Percentiles rank a stretch among this genome's conserved stretches.
Evolutionary conservation across 2,113 vertebrate species (phyloP).

Genomic region (Urocitellus parryii): DNA sequence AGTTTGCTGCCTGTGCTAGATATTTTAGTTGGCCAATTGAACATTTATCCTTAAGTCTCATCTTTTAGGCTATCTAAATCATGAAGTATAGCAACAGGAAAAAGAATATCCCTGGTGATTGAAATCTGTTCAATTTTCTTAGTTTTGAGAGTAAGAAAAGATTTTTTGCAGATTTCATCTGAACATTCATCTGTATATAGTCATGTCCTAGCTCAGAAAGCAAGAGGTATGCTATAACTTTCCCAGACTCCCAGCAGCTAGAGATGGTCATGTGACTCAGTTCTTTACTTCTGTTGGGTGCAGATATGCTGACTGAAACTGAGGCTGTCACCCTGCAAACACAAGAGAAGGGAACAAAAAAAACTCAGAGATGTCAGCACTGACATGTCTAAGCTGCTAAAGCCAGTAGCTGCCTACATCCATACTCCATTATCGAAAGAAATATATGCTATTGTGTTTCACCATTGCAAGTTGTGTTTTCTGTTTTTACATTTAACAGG

Average conservation of each 20-base stretch:
- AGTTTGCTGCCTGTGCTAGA: background rate
- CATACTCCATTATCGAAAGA: background rate
- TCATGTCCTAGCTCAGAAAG: background rate
- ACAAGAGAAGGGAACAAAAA: background rate
- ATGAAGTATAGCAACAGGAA: background rate
- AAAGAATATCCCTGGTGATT: background rate
- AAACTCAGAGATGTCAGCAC: background rate
- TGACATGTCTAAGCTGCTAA: background rate
- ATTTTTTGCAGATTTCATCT: background rate
- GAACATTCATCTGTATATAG: background rate
- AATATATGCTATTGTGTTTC: background rate
- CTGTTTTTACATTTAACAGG: background rate
- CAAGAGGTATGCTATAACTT: background rate
- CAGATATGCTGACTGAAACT: background rate
- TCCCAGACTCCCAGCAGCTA: background rate
- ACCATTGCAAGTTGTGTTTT: background rate
- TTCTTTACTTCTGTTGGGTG: background rate
- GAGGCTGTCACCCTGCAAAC: background rate
- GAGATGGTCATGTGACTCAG: background rate
- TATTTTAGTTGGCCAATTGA: background rate
- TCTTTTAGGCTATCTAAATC: background rate
- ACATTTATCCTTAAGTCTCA: background rate
- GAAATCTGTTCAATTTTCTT: background rate
- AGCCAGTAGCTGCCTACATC: background rate
- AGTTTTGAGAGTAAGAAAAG: background rate